Conservation (phyloP, 2,797 vertebrate species). For the Heliangelus exortis region DNA sequence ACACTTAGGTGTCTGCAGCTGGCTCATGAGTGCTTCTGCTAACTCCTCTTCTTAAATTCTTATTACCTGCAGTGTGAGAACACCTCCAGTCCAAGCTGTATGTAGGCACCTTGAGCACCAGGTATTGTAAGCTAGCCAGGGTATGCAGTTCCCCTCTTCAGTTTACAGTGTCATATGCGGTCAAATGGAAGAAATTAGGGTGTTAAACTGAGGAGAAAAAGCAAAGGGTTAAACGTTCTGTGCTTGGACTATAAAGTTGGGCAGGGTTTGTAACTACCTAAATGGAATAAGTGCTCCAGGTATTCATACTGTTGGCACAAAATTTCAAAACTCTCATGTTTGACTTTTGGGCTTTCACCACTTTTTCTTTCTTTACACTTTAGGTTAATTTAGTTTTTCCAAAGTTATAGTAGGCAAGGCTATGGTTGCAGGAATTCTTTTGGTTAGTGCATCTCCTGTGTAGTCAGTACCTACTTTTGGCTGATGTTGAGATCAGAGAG, state of each 20-base stretch:
- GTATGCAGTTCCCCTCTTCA: neutral
- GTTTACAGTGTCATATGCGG: neutral
- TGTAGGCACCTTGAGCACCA: neutral
- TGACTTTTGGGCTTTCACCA: neutral
- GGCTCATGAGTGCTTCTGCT: neutral
- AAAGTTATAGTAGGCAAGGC: constrained; percentile 38
- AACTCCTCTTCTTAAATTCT: neutral
- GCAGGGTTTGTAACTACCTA: neutral
- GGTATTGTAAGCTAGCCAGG: neutral
- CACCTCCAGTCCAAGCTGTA: neutral
- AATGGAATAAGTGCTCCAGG: fast-evolving
- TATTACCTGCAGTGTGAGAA: neutral
- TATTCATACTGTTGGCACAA: neutral
- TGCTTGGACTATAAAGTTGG: neutral
- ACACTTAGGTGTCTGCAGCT: neutral
- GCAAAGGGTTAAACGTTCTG: neutral
- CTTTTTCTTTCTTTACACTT: neutral
- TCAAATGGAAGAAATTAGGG: neutral
- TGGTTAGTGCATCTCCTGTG: neutral
- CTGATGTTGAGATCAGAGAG: neutral
- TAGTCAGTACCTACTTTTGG: constrained; percentile 11
- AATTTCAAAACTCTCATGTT: neutral
- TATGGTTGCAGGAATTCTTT: neutral
- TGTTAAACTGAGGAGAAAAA: neutral
- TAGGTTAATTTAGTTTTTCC: constrained; percentile 6